A percentile compares a stretch with the other conserved stretches of the same genome.
Evolutionary conservation across 2,797 vertebrate species (phyloP).

Genomic region (Ara ararauna): DNA sequence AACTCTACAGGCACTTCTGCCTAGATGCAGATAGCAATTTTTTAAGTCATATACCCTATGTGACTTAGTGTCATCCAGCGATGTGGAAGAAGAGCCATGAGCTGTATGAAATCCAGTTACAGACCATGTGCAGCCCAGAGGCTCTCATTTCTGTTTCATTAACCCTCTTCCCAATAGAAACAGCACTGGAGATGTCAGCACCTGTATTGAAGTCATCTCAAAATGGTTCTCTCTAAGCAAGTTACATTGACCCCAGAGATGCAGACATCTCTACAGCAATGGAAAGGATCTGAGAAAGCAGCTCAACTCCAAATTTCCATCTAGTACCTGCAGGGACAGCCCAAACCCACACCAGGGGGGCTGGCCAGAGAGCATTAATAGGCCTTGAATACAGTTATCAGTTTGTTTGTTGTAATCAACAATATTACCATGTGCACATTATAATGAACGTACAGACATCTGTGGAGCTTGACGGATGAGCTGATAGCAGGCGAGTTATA

Average conservation of each 20-base stretch:
- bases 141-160: background rate
- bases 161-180: background rate
- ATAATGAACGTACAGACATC: background rate
- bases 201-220: background rate
- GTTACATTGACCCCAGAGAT: rapidly evolving
- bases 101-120: background rate
- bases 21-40: background rate
- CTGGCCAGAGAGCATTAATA: background rate
- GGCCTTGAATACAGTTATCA: background rate
- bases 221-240: background rate
- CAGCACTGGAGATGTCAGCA: rapidly evolving
- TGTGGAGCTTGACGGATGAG: conserved; percentile 17
- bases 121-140: background rate
- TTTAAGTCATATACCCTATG: background rate
- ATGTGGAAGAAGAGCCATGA: background rate
- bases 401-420: background rate
- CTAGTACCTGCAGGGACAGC: background rate
- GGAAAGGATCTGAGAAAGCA: background rate
- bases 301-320: background rate
- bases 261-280: background rate
- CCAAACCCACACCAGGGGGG: background rate
- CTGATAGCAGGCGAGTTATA: conserved; percentile 31
- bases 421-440: background rate
- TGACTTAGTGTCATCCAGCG: background rate
- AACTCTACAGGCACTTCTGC: background rate